Evolutionary conservation across 2,113 vertebrate genomes (phyloP).

Genomic region (Trogon surrucura): DNA sequence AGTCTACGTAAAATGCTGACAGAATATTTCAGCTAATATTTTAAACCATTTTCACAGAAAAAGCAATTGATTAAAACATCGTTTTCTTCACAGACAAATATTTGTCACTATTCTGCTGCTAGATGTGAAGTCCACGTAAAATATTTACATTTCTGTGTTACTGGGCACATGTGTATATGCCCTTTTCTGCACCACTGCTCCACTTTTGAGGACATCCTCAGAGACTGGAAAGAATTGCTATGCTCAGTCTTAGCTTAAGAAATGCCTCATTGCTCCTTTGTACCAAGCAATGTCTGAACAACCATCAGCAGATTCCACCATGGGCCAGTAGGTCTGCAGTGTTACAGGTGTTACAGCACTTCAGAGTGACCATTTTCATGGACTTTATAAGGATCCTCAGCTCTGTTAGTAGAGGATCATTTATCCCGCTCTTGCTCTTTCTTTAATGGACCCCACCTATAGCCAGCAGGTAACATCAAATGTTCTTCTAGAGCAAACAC

Average conservation of each 20-base stretch:
- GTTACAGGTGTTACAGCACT: neutral
- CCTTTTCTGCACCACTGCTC: neutral
- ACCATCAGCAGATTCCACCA: neutral
- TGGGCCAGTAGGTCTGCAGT: neutral
- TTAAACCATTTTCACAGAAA: neutral
- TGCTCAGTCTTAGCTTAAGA: neutral
- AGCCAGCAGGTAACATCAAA: neutral
- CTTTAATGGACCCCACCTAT: neutral
- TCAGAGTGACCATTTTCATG: neutral
- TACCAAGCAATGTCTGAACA: neutral
- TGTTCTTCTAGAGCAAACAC: neutral
- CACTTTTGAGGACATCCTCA: rapidly evolving
- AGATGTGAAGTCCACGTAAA: neutral
- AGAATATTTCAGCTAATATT: neutral
- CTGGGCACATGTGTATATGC: neutral
- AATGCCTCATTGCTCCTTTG: neutral
- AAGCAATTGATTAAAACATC: neutral
- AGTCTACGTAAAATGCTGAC: neutral
- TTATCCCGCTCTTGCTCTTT: neutral
- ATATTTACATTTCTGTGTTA: neutral
- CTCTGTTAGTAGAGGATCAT: neutral
- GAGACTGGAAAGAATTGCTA: neutral
- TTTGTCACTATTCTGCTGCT: neutral
- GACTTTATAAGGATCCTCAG: neutral
- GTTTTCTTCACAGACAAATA: neutral